These are phyloP conservation scores for Sinodicranocentrus sp. DNA, from an alignment of 2,888 invertebrate genomes.

Conservation along the genomic window DNA sequence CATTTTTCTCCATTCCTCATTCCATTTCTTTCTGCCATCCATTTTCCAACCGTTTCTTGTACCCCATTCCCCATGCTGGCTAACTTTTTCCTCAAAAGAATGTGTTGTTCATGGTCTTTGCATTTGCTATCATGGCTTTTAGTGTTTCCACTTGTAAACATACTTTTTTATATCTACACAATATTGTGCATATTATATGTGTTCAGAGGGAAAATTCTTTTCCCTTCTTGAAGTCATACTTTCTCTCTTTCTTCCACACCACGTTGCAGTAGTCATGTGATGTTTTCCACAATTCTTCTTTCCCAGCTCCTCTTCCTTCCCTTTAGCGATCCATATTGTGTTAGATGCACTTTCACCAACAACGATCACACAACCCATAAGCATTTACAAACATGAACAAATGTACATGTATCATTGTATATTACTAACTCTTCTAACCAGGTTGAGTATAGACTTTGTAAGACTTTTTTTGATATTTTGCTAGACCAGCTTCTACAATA, in stretches of 20 bases:
- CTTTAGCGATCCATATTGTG: slow-evolving; percentile 17
- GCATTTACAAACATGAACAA: not conserved
- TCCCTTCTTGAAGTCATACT: too few species aligned
- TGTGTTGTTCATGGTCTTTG: slow-evolving; percentile 25
- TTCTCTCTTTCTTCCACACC: too few species aligned
- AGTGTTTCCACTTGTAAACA: slow-evolving; percentile 28
- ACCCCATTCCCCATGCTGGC: not conserved
- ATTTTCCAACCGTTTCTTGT: not conserved
- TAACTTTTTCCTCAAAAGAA: slow-evolving; percentile 2
- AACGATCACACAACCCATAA: not conserved
- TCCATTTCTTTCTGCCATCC: slow-evolving; percentile 23
- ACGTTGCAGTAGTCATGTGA: not conserved
- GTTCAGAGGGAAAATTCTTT: not conserved
- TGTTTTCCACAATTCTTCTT: slow-evolving; percentile 13
- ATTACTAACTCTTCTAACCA: too few species aligned
- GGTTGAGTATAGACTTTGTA: not conserved
- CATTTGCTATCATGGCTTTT: slow-evolving; percentile 27
- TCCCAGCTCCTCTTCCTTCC: not conserved
- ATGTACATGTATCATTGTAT: too few species aligned
- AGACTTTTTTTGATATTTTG: not conserved
- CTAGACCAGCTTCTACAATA: slow-evolving; percentile 1
- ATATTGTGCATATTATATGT: not conserved
- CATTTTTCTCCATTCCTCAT: slow-evolving; percentile 26
- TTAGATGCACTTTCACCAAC: slow-evolving; percentile 34
- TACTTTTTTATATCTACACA: not conserved